Evolutionary conservation across 2,888 invertebrate genomes (phyloP), one percentile per base, ranked within the genome.

Genomic region (Ethmia dodecea): DNA sequence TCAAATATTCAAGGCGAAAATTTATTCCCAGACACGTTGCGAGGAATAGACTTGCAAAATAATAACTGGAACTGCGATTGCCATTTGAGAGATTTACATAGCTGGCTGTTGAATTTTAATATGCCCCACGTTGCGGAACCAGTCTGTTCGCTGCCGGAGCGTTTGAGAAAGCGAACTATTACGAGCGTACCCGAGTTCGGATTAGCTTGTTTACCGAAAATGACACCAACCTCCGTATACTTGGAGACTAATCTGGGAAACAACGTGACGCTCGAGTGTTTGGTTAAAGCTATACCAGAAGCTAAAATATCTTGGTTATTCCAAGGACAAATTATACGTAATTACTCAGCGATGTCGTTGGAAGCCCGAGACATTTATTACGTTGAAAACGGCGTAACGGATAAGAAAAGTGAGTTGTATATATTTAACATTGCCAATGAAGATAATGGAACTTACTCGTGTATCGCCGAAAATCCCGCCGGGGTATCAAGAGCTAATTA

Each of bases 21-120:
- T 60, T 90, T 93, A 54, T 87, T 94, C 33, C 94, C 94, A n/a
- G 90, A 91, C 42, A 90, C 91, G 31, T 80, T 96, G 50, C 91
- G 93, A 54, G 94, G 94, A 38, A 89, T 96, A 38, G 92, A 93
- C 57, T 80, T 96, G 49, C 93, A 95, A 68, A 92, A 92, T 67
- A 96, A 96, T 87, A 92, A 93, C 47, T 96, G 96, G 96, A 89
- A 91, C 51, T 96, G 96, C 75, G 94, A 96, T 74, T 96, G 96
- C 72, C 89, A 91, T 52, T 86, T 96, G 59, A 83, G 92, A 50
- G 91, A 93, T 55, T 80, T 96, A 59, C 91, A 94, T 61, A 78
- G 88, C 45, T 96, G 95, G 95, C 87, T 96, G 55, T 87, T 88
- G 48, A 90, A 90, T 62, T 92, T 92, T 63, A 92, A 92, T 60